A percentile compares a stretch with the other conserved stretches of the same genome.
Evolutionary conservation across 2,888 invertebrate genomes (phyloP).

Genomic region (Sylvicola cinctus): DNA sequence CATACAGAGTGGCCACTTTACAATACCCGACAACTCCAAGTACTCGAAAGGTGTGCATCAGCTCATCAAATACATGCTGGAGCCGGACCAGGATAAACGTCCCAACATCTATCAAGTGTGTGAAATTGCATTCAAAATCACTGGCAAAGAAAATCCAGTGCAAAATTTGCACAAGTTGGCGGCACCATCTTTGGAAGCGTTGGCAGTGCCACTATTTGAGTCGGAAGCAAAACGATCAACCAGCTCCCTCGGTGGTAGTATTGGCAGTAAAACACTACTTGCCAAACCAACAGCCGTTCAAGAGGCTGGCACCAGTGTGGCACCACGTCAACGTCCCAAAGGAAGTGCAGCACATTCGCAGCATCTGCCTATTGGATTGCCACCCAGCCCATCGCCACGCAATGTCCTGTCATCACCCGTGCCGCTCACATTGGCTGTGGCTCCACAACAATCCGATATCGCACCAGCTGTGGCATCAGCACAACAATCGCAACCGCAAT

Average conservation of each 20-base stretch:
- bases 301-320: constrained; percentile 55
- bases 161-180: constrained; percentile 59
- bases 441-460: neutral
- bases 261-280: constrained; percentile 24
- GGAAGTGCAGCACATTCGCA: constrained; percentile 29
- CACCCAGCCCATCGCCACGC: constrained; percentile 31
- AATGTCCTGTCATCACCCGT: constrained; percentile 21
- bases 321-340: constrained; percentile 65
- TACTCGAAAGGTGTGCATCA: constrained; percentile 50
- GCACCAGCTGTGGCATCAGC: constrained; percentile 8
- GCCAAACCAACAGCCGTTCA: constrained; percentile 28
- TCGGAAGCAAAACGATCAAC: constrained; percentile 37
- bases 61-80: constrained; percentile 65
- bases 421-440: constrained; percentile 5
- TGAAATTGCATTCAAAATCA: constrained; percentile 45
- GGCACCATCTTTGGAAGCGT: constrained; percentile 38
- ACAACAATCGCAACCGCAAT: constrained; percentile 7
- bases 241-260: constrained; percentile 16
- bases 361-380: constrained; percentile 29
- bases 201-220: constrained; percentile 45
- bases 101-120: constrained; percentile 79
- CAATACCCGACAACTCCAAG: constrained; percentile 60
- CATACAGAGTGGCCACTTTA: constrained; percentile 73
- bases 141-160: constrained; percentile 54
- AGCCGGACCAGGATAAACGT: constrained; percentile 57